Base-by-base conservation (phyloP, 2,797 vertebrate species). In the Sebastes hubbsi region DNA sequence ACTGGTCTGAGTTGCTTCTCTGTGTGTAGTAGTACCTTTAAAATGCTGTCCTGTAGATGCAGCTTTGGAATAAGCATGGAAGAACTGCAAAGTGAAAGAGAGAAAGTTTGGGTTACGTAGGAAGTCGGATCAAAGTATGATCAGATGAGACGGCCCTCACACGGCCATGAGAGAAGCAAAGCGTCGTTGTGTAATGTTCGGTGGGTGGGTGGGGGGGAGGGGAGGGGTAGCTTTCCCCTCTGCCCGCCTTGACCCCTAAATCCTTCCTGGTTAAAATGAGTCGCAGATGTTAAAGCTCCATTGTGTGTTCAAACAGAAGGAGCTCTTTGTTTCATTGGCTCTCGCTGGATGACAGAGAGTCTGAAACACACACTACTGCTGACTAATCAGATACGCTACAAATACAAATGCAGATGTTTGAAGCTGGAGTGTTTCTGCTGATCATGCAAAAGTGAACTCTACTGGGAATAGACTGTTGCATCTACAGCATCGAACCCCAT, bases 11-110 rank as follows among this genome's bases (percentile, higher is more conserved):
- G 27, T 13, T 67, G 16, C 30, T 2, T 59, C 14, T 8, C 74
- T 77, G 60, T 83, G 84, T 16, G 66, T 4, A 30, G 24, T 30
- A 66, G 84, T 95, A 99, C 98, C 96, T 92, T 34, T 69, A 4
- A 97, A 55, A 3, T 71, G 1, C 61, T 88, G 49, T 78, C 96
- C 98, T 10, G 79, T 79, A 18, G 92, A 94, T 7, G 88, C 84
- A 1, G 76, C 87, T 71, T 91, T 93, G 78, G 97, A 95, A 88
- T 96, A 98, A 24, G 97, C 96, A 84, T 94, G 94, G 87, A 99
- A 98, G 92, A 98, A 98, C 98, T 99, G 94, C 56, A 84, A 64
- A 93, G 25, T 59, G 54, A 80, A 46, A 88, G 74, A 83, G 38
- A 69, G 59, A 11, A 22, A 34, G 46, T 80, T 56, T 46, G 5